These are phyloP conservation scores for Hestina assimilis DNA, from an alignment of 1,140 invertebrate genomes.

Conservation along the genomic window DNA sequence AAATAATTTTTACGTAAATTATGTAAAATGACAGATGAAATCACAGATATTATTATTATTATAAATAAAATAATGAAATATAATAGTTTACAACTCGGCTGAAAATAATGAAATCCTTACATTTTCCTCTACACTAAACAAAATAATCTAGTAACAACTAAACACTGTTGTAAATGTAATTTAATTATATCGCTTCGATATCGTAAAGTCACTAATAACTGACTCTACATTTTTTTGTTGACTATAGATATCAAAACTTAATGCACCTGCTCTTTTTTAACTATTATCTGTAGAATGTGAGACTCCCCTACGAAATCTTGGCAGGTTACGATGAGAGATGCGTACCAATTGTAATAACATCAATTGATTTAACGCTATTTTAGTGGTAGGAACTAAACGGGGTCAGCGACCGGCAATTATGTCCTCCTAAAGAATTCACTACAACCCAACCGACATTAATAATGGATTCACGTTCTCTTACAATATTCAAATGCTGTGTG, in stretches of 20 bases:
- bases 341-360: conserved; percentile 75
- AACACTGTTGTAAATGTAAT: too few species aligned
- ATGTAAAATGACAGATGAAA: too few species aligned
- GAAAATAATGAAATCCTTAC: too few species aligned
- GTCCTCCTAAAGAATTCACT: conserved; percentile 66
- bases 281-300: conserved; percentile 12
- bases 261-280: conserved; percentile 2
- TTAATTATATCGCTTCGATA: too few species aligned
- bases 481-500: conserved; percentile 28
- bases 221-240: too few species aligned
- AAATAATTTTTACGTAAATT: too few species aligned
- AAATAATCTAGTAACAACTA: too few species aligned
- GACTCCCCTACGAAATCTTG: conserved; percentile 44
- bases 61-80: too few species aligned
- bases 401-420: conserved; percentile 75
- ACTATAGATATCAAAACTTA: neutral
- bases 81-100: too few species aligned
- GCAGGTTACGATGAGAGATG: conserved; percentile 60
- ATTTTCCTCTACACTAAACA: too few species aligned
- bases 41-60: too few species aligned
- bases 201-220: too few species aligned
- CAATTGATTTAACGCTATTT: conserved; percentile 76
- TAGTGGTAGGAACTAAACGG: conserved; percentile 71
- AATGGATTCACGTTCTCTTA: conserved; percentile 34
- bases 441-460: conserved; percentile 41